phyloP scores from a whole-genome alignment of 2,888 invertebrate genomes.

The Auanema sp. region DNA sequence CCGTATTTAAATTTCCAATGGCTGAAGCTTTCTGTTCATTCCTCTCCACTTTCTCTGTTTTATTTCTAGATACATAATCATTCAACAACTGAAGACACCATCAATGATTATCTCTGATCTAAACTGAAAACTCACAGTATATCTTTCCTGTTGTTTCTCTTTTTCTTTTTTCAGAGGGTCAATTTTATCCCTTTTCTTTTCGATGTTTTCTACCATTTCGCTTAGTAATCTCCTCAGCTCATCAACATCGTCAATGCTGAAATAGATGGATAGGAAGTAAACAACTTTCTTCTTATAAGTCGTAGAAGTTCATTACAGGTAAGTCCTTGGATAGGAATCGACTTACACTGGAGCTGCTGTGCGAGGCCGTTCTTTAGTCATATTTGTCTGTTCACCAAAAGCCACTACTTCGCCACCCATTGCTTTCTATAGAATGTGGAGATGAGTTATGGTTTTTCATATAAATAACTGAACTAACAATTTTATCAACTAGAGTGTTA shows the following conservation, averaged over 20 bases:
- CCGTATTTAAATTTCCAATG: neutral
- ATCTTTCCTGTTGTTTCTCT: conserved; percentile 11
- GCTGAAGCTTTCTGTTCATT: neutral
- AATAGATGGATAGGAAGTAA: neutral
- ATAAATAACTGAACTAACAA: conserved; percentile 66
- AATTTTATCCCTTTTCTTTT: conserved; percentile 17
- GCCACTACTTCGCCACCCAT: conserved; percentile 49
- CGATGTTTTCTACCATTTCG: conserved; percentile 18
- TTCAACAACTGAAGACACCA: neutral
- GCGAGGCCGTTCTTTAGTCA: conserved; percentile 50
- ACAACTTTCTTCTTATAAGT: too few species aligned
- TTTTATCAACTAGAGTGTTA: conserved; percentile 69
- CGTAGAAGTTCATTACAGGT: neutral
- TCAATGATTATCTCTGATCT: neutral
- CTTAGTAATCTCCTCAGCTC: conserved; percentile 39
- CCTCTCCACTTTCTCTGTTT: neutral
- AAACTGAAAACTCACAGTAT: conserved; percentile 4
- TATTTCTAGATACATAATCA: neutral
- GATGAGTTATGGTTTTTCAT: neutral
- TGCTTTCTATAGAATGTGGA: conserved; percentile 38
- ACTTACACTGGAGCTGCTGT: conserved; percentile 54
- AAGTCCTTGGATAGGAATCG: too few species aligned
- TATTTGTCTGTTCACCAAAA: conserved; percentile 38
- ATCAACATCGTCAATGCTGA: conserved; percentile 25
- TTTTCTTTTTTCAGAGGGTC: conserved; percentile 21